phyloP scores from a whole-genome alignment of 2,888 invertebrate species.

The Nineta flava region DNA sequence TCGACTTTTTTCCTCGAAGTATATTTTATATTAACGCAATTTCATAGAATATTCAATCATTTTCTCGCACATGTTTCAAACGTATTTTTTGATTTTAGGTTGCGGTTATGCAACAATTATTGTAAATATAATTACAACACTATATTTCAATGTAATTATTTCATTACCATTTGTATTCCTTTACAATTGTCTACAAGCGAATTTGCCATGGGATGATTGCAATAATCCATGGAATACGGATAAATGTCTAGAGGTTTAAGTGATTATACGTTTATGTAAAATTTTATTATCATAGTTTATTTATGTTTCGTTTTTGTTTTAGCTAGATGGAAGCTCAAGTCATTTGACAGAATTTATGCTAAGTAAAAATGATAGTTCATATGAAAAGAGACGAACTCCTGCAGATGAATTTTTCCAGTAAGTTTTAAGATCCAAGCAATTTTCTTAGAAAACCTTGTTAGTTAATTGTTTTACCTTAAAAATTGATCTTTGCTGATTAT shows the following conservation, averaged over 20 bases:
- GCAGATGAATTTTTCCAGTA: conserved; percentile 77
- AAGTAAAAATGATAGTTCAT: too few species aligned
- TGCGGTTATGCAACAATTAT: conserved; percentile 72
- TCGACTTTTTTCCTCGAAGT: too few species aligned
- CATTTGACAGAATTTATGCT: too few species aligned
- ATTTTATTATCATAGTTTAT: neutral
- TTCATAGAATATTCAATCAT: too few species aligned
- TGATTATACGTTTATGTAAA: neutral
- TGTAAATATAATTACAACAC: conserved; percentile 63
- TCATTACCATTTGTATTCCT: conserved; percentile 74
- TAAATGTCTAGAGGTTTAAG: conserved; percentile 44
- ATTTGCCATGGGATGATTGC: conserved; percentile 65
- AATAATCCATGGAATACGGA: conserved; percentile 70
- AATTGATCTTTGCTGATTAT: too few species aligned
- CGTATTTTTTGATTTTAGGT: conserved; percentile 35
- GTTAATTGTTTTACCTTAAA: too few species aligned
- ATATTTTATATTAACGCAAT: too few species aligned
- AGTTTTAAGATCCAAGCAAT: too few species aligned
- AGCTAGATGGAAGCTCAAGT: too few species aligned
- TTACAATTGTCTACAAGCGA: conserved; percentile 45
- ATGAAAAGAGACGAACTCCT: conserved; percentile 32
- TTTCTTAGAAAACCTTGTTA: too few species aligned
- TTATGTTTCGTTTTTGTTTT: too few species aligned
- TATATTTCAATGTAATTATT: conserved; percentile 74
- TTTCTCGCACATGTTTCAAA: too few species aligned